These are phyloP conservation scores for Drosophila carrolli DNA, from an alignment of 1,140 invertebrate genomes.

Conservation along the genomic window DNA sequence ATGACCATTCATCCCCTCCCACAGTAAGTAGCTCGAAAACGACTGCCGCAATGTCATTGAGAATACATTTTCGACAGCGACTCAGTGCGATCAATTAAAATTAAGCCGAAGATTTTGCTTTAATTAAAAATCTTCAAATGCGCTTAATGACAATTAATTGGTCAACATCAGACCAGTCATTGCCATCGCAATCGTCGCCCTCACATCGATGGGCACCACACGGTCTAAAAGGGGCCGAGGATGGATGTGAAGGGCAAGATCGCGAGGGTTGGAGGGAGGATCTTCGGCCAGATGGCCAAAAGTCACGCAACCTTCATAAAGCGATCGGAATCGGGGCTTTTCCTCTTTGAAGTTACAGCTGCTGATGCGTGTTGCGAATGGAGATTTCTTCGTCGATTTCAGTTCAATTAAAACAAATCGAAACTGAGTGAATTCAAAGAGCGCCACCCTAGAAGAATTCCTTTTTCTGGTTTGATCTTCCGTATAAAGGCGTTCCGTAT, in stretches of 20 bases:
- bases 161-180: conserved; percentile 61
- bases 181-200: conserved; percentile 42
- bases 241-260: conserved; percentile 1
- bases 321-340: conserved; percentile 39
- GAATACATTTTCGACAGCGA: conserved; percentile 38
- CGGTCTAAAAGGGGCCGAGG: conserved; percentile 21
- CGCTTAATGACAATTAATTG: conserved; percentile 83
- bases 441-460: conserved; percentile 22
- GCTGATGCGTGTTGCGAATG: conserved; percentile 42
- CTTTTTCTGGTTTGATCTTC: conserved; percentile 13
- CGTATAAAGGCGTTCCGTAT: neutral
- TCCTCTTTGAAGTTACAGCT: conserved; percentile 47
- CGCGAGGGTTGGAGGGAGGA: conserved; percentile 17
- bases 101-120: conserved; percentile 80
- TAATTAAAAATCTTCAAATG: conserved; percentile 83
- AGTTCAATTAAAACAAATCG: conserved; percentile 73
- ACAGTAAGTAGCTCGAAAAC: neutral
- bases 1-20: conserved; percentile 2
- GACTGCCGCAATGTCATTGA: conserved; percentile 59
- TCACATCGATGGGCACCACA: conserved; percentile 25
- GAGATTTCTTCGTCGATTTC: conserved; percentile 46
- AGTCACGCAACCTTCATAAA: conserved; percentile 79
- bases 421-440: conserved; percentile 43
- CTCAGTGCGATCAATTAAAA: conserved; percentile 74
- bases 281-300: conserved; percentile 42